A percentile compares a stretch with the other conserved stretches of the same genome.
phyloP scores from a whole-genome alignment of 2,888 invertebrate species.

The Vannuccia rotundouncinata region DNA sequence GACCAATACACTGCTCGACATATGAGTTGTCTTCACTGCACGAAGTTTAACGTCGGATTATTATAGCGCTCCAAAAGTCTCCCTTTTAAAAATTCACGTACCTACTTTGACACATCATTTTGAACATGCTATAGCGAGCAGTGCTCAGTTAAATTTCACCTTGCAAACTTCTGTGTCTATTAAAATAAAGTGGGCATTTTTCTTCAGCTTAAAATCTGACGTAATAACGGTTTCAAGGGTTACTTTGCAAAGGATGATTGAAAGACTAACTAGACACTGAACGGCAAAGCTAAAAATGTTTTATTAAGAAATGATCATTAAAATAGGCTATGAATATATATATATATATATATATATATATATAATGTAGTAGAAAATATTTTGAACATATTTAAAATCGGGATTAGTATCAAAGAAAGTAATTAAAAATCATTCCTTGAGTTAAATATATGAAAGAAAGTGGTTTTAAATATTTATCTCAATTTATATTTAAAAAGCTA shows the following conservation, averaged over 20 bases:
- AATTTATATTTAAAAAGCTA: no score
- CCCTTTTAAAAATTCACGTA: neutral
- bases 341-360: no score
- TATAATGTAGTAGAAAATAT: neutral
- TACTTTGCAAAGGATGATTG: neutral
- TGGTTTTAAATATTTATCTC: no score
- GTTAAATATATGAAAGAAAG: no score
- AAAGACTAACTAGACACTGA: neutral
- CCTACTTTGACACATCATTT: neutral
- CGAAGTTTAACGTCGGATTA: neutral
- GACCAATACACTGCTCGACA: neutral
- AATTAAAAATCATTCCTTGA: no score
- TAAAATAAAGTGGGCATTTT: neutral
- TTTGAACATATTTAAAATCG: neutral
- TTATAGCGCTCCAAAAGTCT: neutral
- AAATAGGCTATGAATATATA: neutral
- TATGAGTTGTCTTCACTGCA: neutral
- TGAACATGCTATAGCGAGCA: neutral
- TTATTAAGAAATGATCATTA: neutral
- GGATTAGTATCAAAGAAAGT: no score
- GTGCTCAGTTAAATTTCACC: neutral
- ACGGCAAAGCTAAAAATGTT: neutral
- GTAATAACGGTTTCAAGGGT: neutral
- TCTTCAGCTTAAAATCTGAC: neutral
- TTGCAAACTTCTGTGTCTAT: neutral